Base-by-base conservation (phyloP, 1,140 invertebrate genomes). In the Caerostris darwini region DNA sequence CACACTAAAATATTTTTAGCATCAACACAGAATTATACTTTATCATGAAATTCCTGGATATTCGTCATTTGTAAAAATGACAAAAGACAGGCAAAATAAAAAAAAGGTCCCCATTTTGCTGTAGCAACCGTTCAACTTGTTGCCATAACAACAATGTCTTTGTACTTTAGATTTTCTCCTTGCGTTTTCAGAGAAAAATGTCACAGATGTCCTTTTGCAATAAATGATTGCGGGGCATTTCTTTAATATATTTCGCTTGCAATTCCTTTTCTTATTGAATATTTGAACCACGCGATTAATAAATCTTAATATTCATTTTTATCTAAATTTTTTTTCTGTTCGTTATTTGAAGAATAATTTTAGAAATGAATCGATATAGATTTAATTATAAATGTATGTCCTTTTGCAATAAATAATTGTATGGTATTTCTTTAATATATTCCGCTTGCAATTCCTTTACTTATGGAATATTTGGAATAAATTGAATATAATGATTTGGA, bases 91-190 rank as follows among this genome's bases (percentile, higher is more conserved):
- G 67, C 17, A 19, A 71, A 71, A 34, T 17, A 19, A 7, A 34
- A 7, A 34, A 34, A 34, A 77, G 53, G 50, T 77, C 53, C 34
- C 50, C 71, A 77, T 77, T 77, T 77, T 77, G 71, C 71, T 77
- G 71, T 77, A 77, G 71, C 71, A 77, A 77, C 71, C 71, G 34
- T 5, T 12, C 34, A 12, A 77, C 7, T 12, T 34, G 71, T 77
- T 77, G 10, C 71, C 71, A 77, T 77, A 77, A 53, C 71, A 77
- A 50, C 71, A 50, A 8, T 77, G 34, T 77, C 71, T 77, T 77
- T 12, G 34, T 50, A 4, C 8, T 67, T 67, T 67, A 67, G n/a
- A 67, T n/a, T 67, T 12, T 67, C 61, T 14, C 17, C 61, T 67
- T 67, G 61, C 17, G 14, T n/a, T 67, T 12, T n/a, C 6, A 17